Base-by-base conservation (phyloP, 37 sponge, comb jelly and placozoan species). In the Tethya wilhelma region DNA sequence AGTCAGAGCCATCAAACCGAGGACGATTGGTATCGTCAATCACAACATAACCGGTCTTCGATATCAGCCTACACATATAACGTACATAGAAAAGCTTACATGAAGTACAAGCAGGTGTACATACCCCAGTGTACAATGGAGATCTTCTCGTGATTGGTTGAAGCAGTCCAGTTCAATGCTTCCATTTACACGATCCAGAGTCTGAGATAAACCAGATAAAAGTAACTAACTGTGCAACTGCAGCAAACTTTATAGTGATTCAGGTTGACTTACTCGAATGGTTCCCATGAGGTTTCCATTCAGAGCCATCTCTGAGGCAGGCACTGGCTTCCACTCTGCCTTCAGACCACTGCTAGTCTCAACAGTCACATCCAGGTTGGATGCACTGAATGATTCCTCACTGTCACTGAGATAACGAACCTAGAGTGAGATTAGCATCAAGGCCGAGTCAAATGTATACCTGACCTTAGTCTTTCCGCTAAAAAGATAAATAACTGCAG, bases 241-340 rank as follows among this genome's bases (percentile, higher is more conserved):
- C n/a, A n/a, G n/a, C n/a, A n/a, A n/a, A n/a, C n/a, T n/a, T n/a
- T n/a, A n/a, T n/a, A n/a, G 64, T 58, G 7, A 19, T 30, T 58
- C 2, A 5, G 12, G 25, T 22, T 0, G 14, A 29, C 88, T 80
- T 41, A 87, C 88, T 49, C 88, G 53, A 23, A 87, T 39, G 12
- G 91, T 90, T 2, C 91, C 91, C 38, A 74, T 28, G 2, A 90
- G 78, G 71, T 90, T 90, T 11, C 91, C 91, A 20, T 46, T 66
- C 6, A 86, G 33, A 23, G 86, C 63, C 25, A 14, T 31, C 25
- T 86, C 56, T 4, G 38, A 32, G 20, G 77, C 45, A 12, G 91
- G 91, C 31, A 29, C 17, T 28, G 91, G 86, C 6, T 22, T 66
- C 91, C 91, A 90, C 26, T 56, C 63, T 9, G 70, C 43, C 33